Evolutionary conservation across 2,113 vertebrate species (phyloP), one percentile per base, ranked within the genome.

Genomic region (Parus major): DNA sequence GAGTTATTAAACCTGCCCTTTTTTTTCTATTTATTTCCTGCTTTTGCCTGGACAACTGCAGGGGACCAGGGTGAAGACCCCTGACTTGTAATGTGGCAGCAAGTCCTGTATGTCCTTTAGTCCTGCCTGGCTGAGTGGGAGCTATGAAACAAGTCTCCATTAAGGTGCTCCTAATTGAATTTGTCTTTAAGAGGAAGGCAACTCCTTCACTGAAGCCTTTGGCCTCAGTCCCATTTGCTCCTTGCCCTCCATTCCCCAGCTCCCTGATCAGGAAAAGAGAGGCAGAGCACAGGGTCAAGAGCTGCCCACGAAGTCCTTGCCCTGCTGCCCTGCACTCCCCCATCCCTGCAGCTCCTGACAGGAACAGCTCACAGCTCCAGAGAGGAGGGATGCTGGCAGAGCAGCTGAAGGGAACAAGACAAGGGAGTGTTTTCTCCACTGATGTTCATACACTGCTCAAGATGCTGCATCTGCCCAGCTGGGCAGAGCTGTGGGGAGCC

Each of bases 131-230:
- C n/a, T 64, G 76, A 68, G 90, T 81, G 82, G 94, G 88, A 94
- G 88, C 53, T 64, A 14, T 5, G 10, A 80, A 90, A 55, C 0
- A 0, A 31, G 17, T 70, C 85, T 93, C 88, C 76, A 92, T 83
- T 86, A 90, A 71, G 47, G 50, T 56, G 21, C 64, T 93, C 56
- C 64, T 94, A 65, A 94, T 86, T 65, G 25, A 96, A 94, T 71
- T 86, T 47, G 3, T 53, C 82, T 78, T 20, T 27, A 36, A 81
- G 24, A 81, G 31, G 64, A 90, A 60, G 33, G 35, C 23, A 57
- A 15, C 53, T 77, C 76, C 70, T 90, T 55, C 0, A 0, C 75
- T 70, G 70, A 57, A 73, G 60, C 59, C 63, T 83, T 92, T 95
- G 89, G 79, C 71, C 79, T 88, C 78, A 50, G 66, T n/a, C 44